Evolutionary conservation across 1,140 invertebrate genomes (phyloP).

Genomic region (Drosophila chauvacae): DNA sequence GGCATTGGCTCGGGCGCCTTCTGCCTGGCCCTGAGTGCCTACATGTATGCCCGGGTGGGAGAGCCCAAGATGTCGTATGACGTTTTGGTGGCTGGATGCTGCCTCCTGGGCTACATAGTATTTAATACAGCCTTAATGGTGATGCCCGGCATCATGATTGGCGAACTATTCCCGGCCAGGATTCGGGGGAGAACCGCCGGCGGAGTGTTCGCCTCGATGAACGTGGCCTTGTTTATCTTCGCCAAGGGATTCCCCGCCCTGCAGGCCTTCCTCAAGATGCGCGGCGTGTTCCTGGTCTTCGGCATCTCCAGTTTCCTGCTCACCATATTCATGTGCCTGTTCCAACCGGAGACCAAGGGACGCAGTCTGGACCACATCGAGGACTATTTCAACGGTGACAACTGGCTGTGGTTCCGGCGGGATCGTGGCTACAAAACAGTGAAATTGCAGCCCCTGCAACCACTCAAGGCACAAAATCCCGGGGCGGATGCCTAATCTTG

Average conservation of each 20-base stretch:
- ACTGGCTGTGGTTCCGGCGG: conserved; percentile 86
- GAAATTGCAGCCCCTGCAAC: conserved; percentile 52
- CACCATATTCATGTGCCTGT: conserved; percentile 88
- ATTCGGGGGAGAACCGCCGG: conserved; percentile 88
- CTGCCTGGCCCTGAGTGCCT: conserved; percentile 86
- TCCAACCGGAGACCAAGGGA: conserved; percentile 93
- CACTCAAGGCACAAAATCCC: conserved; percentile 24
- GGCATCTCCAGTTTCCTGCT: conserved; percentile 88
- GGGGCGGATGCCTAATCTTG: conserved; percentile 17
- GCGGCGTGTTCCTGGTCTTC: conserved; percentile 89
- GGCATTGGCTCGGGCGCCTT: conserved; percentile 87
- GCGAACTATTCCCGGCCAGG: conserved; percentile 89
- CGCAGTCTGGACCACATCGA: conserved; percentile 91
- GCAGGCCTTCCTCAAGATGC: conserved; percentile 86
- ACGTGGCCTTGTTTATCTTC: conserved; percentile 88
- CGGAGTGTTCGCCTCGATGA: conserved; percentile 89
- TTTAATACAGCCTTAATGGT: conserved; percentile 90
- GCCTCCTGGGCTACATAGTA: conserved; percentile 88
- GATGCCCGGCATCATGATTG: conserved; percentile 89
- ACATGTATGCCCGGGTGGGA: conserved; percentile 85
- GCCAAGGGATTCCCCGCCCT: conserved; percentile 90
- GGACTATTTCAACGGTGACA: conserved; percentile 89
- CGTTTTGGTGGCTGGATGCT: conserved; percentile 85
- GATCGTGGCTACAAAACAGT: conserved; percentile 76
- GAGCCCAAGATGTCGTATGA: conserved; percentile 80